These are phyloP conservation scores for Aporophyla nigra DNA, from an alignment of 2,888 invertebrate genomes.

Conservation along the genomic window DNA sequence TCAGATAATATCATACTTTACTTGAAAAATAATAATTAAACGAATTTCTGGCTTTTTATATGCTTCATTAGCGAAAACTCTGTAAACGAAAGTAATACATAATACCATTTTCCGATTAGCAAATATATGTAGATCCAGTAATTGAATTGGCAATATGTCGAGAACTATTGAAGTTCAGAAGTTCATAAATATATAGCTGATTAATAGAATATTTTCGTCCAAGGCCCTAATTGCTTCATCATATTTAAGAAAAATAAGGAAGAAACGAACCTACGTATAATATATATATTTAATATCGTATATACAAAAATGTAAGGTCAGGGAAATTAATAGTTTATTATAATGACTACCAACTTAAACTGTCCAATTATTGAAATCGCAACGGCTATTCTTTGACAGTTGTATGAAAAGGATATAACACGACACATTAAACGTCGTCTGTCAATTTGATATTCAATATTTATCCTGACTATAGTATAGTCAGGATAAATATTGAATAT, in stretches of 20 bases:
- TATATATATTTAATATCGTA: neutral
- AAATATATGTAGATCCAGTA: constrained; percentile 18
- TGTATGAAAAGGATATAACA: too few relatives aligned
- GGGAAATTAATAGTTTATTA: too few relatives aligned
- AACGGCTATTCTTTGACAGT: too few relatives aligned
- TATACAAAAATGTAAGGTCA: too few relatives aligned
- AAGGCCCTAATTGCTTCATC: neutral
- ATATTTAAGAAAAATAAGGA: neutral
- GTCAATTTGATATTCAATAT: too few relatives aligned
- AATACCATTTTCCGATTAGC: constrained; percentile 3
- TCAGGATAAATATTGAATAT: too few relatives aligned
- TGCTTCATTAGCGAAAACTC: neutral
- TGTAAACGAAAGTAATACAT: neutral
- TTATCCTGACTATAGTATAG: too few relatives aligned
- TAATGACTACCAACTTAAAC: too few relatives aligned
- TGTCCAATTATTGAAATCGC: too few relatives aligned
- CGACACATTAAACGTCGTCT: too few relatives aligned
- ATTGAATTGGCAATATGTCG: constrained; percentile 28
- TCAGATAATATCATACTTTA: rapidly evolving
- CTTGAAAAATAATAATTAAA: neutral
- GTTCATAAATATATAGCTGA: constrained; percentile 7
- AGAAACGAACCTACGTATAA: neutral
- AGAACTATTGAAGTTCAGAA: constrained; percentile 7
- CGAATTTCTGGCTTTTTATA: neutral
- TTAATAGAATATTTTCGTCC: constrained; percentile 19